Evolutionary conservation across 2,113 vertebrate genomes (phyloP).

Genomic region (Cheilinus undulatus): DNA sequence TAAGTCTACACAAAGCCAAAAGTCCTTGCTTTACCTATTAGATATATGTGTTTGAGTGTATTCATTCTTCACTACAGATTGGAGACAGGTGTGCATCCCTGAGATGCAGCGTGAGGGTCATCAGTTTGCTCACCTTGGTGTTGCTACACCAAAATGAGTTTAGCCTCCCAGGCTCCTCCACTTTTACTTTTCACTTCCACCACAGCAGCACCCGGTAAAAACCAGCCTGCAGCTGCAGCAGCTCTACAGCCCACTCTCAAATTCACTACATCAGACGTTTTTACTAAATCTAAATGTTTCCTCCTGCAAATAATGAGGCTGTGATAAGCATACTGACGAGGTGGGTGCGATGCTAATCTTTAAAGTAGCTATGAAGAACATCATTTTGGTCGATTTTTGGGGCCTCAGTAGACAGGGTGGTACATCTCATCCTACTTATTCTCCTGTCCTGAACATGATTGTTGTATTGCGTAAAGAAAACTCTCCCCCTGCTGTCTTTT

Average conservation of each 20-base stretch:
- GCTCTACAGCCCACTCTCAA: constrained; percentile 51
- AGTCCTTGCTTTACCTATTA: constrained; percentile 26
- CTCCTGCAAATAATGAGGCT: constrained; percentile 57
- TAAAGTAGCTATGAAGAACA: constrained; percentile 10
- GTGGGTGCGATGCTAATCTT: constrained; percentile 55
- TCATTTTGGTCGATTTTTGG: not conserved
- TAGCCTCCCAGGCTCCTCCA: constrained; percentile 22
- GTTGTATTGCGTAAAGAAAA: not conserved
- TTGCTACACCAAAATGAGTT: constrained; percentile 42
- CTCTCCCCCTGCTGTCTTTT: not conserved
- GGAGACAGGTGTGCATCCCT: constrained; percentile 24
- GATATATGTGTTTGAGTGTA: not conserved
- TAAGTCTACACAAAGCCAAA: constrained; percentile 10
- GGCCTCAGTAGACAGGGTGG: not conserved
- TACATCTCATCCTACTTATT: not conserved
- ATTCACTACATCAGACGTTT: constrained; percentile 59
- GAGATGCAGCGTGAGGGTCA: constrained; percentile 42
- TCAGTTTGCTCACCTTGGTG: constrained; percentile 31
- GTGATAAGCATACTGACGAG: constrained; percentile 62
- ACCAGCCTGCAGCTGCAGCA: constrained; percentile 30
- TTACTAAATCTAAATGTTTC: constrained; percentile 63
- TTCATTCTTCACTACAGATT: constrained; percentile 23
- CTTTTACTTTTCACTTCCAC: constrained; percentile 42
- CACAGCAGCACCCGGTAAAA: constrained; percentile 12
- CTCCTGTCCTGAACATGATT: not conserved